Conservation (phyloP, 2,113 vertebrate species). For the Myrmecobius fasciatus region DNA sequence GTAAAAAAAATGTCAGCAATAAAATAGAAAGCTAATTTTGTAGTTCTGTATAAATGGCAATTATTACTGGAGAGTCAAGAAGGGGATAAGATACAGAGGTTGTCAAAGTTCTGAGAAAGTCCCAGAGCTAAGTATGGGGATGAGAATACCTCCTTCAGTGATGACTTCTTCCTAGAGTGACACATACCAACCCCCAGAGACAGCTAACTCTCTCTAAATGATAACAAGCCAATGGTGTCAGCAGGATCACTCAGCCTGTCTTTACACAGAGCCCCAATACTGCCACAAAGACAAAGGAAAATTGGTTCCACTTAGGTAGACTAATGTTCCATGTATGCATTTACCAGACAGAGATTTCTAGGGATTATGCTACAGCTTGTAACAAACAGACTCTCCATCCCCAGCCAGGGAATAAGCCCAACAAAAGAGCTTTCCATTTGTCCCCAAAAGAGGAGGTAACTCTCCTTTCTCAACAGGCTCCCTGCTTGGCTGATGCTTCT, state of each 20-base stretch:
- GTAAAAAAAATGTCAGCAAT: background rate
- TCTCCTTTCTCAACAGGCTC: background rate
- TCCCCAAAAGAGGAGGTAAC: background rate
- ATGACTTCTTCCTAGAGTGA: background rate
- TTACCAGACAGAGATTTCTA: background rate
- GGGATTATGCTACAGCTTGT: background rate
- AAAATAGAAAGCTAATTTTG: background rate
- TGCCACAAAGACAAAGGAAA: background rate
- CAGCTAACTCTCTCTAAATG: slow-evolving; percentile 5
- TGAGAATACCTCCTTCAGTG: background rate
- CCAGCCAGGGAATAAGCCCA: background rate
- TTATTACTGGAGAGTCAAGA: background rate
- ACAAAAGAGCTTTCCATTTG: fast-evolving
- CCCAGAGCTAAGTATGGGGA: background rate
- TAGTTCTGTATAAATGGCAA: too few relatives aligned
- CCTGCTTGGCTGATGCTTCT: too few relatives aligned
- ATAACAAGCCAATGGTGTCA: slow-evolving; percentile 38
- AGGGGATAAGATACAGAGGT: background rate
- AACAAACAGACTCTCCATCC: background rate
- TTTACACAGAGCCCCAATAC: too few relatives aligned
- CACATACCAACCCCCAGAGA: background rate
- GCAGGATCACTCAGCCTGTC: slow-evolving; percentile 40
- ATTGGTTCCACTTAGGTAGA: slow-evolving; percentile 23
- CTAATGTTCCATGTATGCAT: background rate
- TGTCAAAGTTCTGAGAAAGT: background rate